These are phyloP conservation scores for Oreohelix idahoensis DNA, from an alignment of 1,140 invertebrate species.

Conservation along the genomic window DNA sequence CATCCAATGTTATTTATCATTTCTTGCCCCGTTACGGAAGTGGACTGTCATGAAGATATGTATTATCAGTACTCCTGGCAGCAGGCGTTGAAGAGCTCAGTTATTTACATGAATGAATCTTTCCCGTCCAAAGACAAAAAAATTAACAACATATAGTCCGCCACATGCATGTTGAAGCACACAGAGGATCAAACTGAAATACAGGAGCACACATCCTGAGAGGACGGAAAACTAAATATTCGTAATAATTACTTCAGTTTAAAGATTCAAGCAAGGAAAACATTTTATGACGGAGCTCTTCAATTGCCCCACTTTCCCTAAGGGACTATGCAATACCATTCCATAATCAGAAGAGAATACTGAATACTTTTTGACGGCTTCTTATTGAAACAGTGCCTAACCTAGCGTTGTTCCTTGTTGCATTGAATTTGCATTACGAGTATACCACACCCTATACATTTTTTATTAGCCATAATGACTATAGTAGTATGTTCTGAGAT, in stretches of 20 bases:
- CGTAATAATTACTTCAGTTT: too few species aligned
- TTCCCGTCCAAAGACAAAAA: not conserved
- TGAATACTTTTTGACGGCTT: conserved; percentile 23
- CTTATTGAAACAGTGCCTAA: conserved; percentile 17
- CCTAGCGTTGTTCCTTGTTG: conserved; percentile 12
- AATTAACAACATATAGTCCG: too few species aligned
- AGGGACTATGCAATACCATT: conserved; percentile 33
- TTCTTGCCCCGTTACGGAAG: not conserved
- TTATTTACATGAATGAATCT: not conserved
- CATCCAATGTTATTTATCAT: not conserved
- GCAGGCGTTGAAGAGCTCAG: not conserved
- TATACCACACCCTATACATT: not conserved
- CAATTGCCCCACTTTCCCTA: not conserved
- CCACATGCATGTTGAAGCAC: too few species aligned
- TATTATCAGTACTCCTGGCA: not conserved
- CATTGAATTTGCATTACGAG: not conserved
- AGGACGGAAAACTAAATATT: too few species aligned
- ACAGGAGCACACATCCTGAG: too few species aligned
- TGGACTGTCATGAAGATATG: not conserved
- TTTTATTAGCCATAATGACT: not conserved
- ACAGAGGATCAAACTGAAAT: too few species aligned
- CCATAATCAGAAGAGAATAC: conserved; percentile 12
- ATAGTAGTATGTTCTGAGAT: too few species aligned
- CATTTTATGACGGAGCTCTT: not conserved
- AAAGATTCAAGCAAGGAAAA: too few species aligned